Conservation (phyloP, 2,797 vertebrate genomes). For the Heliangelus exortis region DNA sequence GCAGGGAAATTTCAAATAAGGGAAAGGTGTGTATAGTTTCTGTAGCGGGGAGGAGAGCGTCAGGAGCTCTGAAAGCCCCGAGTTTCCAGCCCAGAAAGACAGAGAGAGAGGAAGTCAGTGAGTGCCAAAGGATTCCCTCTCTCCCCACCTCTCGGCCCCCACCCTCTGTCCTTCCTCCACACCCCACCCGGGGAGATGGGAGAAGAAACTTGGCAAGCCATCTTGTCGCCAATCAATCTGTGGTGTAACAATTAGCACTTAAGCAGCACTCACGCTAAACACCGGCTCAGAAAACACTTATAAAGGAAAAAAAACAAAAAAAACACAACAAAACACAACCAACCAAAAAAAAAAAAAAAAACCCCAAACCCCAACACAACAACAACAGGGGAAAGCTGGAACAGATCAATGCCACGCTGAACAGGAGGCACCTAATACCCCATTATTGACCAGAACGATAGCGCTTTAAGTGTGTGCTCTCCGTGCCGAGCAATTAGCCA, state of each 20-base stretch:
- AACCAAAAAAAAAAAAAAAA: neutral
- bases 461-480: slow-evolving; percentile 75
- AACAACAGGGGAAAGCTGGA: slow-evolving; percentile 65
- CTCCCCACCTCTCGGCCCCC: slow-evolving; percentile 26
- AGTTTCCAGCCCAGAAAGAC: slow-evolving; percentile 48
- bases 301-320: slow-evolving; percentile 9
- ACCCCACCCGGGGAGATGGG: slow-evolving; percentile 52
- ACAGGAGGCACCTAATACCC: slow-evolving; percentile 78
- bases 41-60: neutral
- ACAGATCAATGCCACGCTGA: slow-evolving; percentile 76
- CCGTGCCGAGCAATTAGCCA: slow-evolving; percentile 78
- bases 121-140: slow-evolving; percentile 75
- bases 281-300: slow-evolving; percentile 79
- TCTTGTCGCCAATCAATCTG: slow-evolving; percentile 83
- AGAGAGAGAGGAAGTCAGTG: slow-evolving; percentile 45
- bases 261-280: slow-evolving; percentile 82
- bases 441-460: slow-evolving; percentile 77
- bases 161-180: slow-evolving; percentile 60
- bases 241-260: slow-evolving; percentile 86
- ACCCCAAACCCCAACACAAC: slow-evolving; percentile 38
- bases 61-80: neutral
- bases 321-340: slow-evolving; percentile 37
- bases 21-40: neutral
- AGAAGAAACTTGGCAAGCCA: slow-evolving; percentile 81
- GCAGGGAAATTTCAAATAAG: neutral